phyloP scores from a whole-genome alignment of 1,140 invertebrate species.

The Neuroterus valhalla region DNA sequence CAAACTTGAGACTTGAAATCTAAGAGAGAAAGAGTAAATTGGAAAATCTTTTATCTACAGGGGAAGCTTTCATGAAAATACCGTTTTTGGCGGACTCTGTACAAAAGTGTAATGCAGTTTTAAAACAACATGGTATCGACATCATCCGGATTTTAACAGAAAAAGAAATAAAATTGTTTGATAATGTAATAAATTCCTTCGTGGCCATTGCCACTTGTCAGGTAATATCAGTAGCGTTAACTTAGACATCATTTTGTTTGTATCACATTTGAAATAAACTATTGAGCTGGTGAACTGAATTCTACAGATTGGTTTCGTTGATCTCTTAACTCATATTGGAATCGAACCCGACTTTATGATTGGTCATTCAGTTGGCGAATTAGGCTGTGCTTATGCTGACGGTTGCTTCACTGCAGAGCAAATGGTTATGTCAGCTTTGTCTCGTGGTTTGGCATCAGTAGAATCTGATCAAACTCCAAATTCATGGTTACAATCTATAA shows the following conservation, averaged over 20 bases:
- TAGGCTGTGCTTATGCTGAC: too few species aligned
- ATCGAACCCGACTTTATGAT: background rate
- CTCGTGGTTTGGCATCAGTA: too few species aligned
- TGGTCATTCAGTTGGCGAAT: too few species aligned
- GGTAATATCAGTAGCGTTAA: conserved; percentile 62
- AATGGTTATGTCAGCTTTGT: conserved; percentile 80
- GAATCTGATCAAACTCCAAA: conserved; percentile 62
- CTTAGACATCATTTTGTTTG: background rate
- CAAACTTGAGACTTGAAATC: too few species aligned
- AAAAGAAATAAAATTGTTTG: conserved; percentile 74
- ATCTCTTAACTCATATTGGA: conserved; percentile 74
- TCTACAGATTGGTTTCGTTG: conserved; percentile 30
- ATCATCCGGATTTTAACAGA: conserved; percentile 78
- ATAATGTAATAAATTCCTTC: conserved; percentile 73
- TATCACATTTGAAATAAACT: conserved; percentile 9
- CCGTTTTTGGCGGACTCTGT: conserved; percentile 81
- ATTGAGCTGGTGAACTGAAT: background rate
- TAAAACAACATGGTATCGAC: conserved; percentile 74
- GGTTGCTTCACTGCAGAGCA: conserved; percentile 80
- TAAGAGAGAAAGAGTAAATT: too few species aligned
- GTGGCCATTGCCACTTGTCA: conserved; percentile 64
- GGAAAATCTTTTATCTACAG: conserved; percentile 61
- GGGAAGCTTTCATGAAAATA: conserved; percentile 78
- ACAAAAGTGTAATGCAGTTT: conserved; percentile 64
- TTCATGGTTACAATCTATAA: background rate